These are phyloP conservation scores for Paragorgia papillata DNA, from an alignment of 92 coral and sea anemone genomes.

Conservation along the genomic window DNA sequence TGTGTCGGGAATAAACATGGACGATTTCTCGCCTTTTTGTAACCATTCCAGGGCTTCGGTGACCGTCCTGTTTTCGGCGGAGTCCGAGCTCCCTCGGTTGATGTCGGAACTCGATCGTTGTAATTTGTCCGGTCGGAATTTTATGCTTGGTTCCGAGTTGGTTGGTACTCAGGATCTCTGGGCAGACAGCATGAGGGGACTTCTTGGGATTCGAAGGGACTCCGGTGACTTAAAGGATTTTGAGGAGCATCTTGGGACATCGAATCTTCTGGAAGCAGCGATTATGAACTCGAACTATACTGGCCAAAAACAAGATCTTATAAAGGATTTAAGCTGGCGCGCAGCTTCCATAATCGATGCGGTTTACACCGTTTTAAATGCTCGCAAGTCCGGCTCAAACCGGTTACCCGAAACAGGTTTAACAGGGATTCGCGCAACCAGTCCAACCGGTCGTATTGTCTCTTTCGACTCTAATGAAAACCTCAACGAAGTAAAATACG, in stretches of 20 bases:
- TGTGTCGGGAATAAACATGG: background rate
- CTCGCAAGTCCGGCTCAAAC: slow-evolving; percentile 35
- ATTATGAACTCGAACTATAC: background rate
- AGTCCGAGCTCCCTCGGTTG: background rate
- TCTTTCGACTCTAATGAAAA: slow-evolving; percentile 65
- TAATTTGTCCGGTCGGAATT: background rate
- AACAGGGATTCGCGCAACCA: slow-evolving; percentile 49
- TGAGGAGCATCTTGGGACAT: slow-evolving; percentile 2
- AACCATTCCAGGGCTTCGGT: slow-evolving; percentile 3
- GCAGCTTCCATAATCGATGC: slow-evolving; percentile 87
- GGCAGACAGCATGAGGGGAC: slow-evolving; percentile 17
- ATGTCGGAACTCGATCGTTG: background rate
- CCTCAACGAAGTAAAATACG: slow-evolving; percentile 62
- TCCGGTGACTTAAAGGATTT: slow-evolving; percentile 23
- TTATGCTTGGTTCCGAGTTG: slow-evolving; percentile 20
- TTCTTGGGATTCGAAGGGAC: slow-evolving; percentile 32
- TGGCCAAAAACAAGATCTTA: background rate
- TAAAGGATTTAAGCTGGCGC: slow-evolving; percentile 18
- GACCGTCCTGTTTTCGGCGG: slow-evolving; percentile 7
- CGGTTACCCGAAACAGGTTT: slow-evolving; percentile 26
- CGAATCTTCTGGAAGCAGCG: background rate
- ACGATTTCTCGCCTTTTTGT: background rate
- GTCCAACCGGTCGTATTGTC: slow-evolving; percentile 69
- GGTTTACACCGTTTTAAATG: slow-evolving; percentile 70
- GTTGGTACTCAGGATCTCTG: background rate